Evolutionary conservation across 2,888 invertebrate genomes (phyloP).

Genomic region (Synergus laeviventris): DNA sequence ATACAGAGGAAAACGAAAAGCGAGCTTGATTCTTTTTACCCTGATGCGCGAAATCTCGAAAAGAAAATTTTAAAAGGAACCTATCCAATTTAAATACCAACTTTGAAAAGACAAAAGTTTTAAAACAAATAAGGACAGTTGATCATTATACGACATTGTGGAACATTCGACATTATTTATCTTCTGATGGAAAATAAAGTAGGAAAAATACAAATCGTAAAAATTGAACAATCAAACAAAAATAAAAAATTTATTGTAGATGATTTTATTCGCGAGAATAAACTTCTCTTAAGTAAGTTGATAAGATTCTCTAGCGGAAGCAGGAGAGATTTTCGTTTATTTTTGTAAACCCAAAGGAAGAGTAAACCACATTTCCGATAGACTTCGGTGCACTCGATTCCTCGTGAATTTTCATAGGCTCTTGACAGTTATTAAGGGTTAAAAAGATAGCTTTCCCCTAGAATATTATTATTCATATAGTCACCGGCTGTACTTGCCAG

Average conservation of each 20-base stretch:
- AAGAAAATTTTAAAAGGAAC: background rate
- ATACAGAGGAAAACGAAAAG: slow-evolving; percentile 15
- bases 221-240: too few relatives aligned
- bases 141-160: too few relatives aligned
- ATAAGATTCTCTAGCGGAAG: too few relatives aligned
- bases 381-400: slow-evolving; percentile 23
- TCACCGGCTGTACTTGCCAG: slow-evolving; percentile 21
- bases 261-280: too few relatives aligned
- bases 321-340: background rate
- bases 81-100: background rate
- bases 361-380: slow-evolving; percentile 35
- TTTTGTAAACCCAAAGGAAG: background rate
- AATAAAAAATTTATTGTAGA: too few relatives aligned
- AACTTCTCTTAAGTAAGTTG: too few relatives aligned
- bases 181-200: background rate
- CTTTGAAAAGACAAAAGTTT: background rate
- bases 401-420: slow-evolving; percentile 36
- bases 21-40: slow-evolving; percentile 24
- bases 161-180: too few relatives aligned
- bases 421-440: slow-evolving; percentile 1
- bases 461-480: slow-evolving; percentile 34
- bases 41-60: background rate
- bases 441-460: background rate
- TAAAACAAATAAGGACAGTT: too few relatives aligned
- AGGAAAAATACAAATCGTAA: too few relatives aligned